Base-by-base conservation (phyloP, 2,797 vertebrate species). In the Tauraco hartlaubi region DNA sequence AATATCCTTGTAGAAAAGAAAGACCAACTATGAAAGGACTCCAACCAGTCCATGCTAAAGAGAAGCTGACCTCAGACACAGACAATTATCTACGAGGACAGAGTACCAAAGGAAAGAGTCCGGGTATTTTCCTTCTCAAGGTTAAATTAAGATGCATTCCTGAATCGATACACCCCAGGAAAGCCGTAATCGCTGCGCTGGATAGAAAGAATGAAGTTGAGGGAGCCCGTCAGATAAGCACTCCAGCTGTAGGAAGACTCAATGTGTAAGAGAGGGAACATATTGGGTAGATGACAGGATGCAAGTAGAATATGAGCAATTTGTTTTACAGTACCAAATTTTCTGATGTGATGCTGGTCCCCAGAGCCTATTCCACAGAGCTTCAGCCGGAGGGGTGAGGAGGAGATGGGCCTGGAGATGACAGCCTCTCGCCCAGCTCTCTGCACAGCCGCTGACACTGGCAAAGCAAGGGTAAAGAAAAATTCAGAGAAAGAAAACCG, bases 301-400 rank as follows among this genome's bases (percentile, higher is more conserved):
- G 23, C 2, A 28, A 41, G 21, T 9, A 14, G 10, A 12, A 26
- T 5, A 49, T 0, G 11, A 61, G 18, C 35, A 15, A 2, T 5
- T 4, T 10, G 14, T 9, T 84, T 66, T 18, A 9, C 4, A n/a
- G 46, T 0, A 6, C 23, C 23, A 20, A 12, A 14, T 46, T 61
- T 66, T 12, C 62, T 46, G 74, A 9, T 9, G 23, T 23, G n/a
- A 2, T 16, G 26, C 29, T 41, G 13, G 23, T 66, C 62, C 73
- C 48, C 39, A 21, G 33, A 35, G 11, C 20, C 64, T 20, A 0
- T 26, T 58, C 39, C 43, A 43, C 61, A 22, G 56, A 58, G 49
- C 48, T 69, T 21, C 81, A 11, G 15, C 87, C 28, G 61, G 31
- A 54, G 55, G 31, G 48, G 21, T 3, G 26, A 68, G 46, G 72